Base-by-base conservation (phyloP, 2,113 vertebrate genomes). In the Xiphias gladius region DNA sequence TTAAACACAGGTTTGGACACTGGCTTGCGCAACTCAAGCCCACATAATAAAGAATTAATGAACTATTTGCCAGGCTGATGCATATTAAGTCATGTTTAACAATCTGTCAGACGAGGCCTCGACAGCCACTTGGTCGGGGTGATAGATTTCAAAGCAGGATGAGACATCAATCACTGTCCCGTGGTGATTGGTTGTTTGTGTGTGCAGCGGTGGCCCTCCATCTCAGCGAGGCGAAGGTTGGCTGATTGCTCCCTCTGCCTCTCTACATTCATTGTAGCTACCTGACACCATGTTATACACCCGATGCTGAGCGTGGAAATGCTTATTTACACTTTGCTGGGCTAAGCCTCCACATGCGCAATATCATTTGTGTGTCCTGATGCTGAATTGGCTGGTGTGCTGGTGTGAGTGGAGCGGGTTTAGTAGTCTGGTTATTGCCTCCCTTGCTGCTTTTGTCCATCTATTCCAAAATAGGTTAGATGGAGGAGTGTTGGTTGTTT, bases 161-260 rank as follows among this genome's bases (percentile, higher is more conserved):
- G 91, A 94, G 90, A 83, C 96, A 98, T 98, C 96, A 95, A 92
- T 98, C 97, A 97, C 93, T 85, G 91, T 96, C 94, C 17, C 59
- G 66, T 79, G 85, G 95, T 96, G 97, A 98, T 98, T 98, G 97
- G 96, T 97, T 96, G 96, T 96, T 97, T 96, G 96, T 96, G 94
- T 95, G 96, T 95, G 94, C 95, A 96, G 95, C 95, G 93, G 94
- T 86, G 93, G 96, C 95, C 94, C 95, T 97, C 96, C 95, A 96
- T 98, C 96, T 98, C 94, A 52, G 87, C 93, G 93, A 96, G 92
- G 96, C 85, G 96, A 96, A 96, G 96, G 93, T 92, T 93, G 95
- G 92, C 96, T 96, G 96, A 98, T 97, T 97, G 95, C 96, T 96
- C 94, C 90, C 91, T 93, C 93, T 94, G 94, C 93, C 79, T 93